These are phyloP conservation scores for Aegotheles bennettii DNA, from an alignment of 2,113 vertebrate species.

Conservation along the genomic window DNA sequence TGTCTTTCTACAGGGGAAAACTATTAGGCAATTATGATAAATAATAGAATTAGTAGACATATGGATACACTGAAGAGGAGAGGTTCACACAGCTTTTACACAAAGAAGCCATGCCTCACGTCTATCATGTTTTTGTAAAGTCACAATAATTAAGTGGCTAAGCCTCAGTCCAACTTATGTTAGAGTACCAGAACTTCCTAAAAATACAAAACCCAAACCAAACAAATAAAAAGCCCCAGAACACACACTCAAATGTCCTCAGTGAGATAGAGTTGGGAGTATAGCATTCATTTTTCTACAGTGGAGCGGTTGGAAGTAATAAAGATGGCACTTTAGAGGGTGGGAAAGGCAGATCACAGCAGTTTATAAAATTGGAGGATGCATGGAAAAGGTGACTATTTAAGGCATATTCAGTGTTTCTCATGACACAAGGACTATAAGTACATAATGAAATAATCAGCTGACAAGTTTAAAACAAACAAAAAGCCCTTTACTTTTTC, in stretches of 20 bases:
- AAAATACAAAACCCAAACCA: neutral
- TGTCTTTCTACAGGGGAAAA: neutral
- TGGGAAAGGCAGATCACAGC: neutral
- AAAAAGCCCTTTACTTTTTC: neutral
- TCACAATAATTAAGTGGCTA: neutral
- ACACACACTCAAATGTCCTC: neutral
- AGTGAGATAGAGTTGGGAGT: neutral
- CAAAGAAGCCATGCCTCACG: neutral
- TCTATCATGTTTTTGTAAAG: neutral
- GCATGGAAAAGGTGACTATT: conserved; percentile 1
- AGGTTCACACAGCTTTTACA: neutral
- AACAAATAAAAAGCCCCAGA: neutral
- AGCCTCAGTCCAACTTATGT: neutral
- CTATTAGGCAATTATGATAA: neutral
- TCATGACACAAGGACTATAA: neutral
- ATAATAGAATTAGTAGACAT: neutral
- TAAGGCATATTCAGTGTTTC: neutral
- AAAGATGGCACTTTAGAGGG: neutral
- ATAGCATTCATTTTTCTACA: neutral
- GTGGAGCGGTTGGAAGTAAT: neutral
- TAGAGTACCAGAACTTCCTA: neutral
- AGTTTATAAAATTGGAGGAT: neutral
- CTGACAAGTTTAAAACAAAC: neutral
- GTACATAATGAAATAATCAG: neutral
- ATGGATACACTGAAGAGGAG: neutral